phyloP scores from a whole-genome alignment of 2,797 vertebrate species.

The Hybognathus amarus region DNA sequence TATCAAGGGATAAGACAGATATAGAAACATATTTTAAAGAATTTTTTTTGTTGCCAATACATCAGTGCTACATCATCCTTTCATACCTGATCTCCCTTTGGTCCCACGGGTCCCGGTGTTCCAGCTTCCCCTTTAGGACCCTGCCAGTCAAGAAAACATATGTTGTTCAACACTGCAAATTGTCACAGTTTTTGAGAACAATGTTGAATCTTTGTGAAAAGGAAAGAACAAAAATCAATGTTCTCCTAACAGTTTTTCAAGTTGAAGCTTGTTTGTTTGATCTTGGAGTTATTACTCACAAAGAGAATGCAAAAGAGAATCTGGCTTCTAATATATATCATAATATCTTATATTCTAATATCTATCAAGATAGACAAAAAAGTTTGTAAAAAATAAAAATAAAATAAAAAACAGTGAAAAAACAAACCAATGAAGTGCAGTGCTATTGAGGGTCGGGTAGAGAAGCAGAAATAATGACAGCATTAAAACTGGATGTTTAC shows the following conservation, averaged over 20 bases:
- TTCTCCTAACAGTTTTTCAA: not conserved
- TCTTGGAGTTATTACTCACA: slow-evolving; percentile 27
- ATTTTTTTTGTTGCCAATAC: slow-evolving; percentile 28
- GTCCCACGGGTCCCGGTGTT: slow-evolving; percentile 77
- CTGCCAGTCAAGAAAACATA: slow-evolving; percentile 69
- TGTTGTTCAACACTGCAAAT: not conserved
- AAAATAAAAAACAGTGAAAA: no score
- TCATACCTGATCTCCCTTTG: slow-evolving; percentile 89
- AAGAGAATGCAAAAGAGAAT: slow-evolving; percentile 11
- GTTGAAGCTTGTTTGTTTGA: slow-evolving; percentile 34
- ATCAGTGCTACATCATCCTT: not conserved
- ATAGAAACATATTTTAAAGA: slow-evolving; percentile 24
- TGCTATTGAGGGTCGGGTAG: not conserved
- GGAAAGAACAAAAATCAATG: not conserved
- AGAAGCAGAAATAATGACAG: slow-evolving; percentile 6
- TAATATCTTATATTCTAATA: no score
- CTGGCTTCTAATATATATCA: not conserved
- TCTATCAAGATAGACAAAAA: no score
- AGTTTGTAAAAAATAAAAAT: no score
- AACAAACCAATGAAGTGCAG: not conserved
- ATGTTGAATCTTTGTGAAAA: not conserved
- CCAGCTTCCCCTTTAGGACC: slow-evolving; percentile 91
- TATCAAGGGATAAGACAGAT: slow-evolving; percentile 25
- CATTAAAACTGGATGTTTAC: slow-evolving; percentile 60
- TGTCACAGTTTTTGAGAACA: not conserved